Base-by-base conservation (phyloP, 1,140 invertebrate genomes). In the Heliothis subflexa region DNA sequence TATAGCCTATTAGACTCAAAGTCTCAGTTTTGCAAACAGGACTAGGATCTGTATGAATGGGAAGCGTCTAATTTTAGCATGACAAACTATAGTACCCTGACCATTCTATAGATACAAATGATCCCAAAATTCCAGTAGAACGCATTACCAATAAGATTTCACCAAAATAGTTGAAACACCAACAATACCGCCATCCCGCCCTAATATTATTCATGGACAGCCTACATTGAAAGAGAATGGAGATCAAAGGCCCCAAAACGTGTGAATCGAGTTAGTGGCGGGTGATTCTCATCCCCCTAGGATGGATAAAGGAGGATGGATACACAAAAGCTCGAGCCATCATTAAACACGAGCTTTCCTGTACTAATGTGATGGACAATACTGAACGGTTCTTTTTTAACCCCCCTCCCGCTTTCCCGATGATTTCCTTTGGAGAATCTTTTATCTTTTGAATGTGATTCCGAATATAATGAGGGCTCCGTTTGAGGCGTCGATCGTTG, bases 221-320 rank as follows among this genome's bases (percentile, higher is more conserved):
- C 49, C 59, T 76, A 64, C 61, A 55, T 52, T 68, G 74, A 77
- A 77, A 77, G 74, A 76, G 62, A 66, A 76, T 70, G 71, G 74
- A 81, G 81, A 89, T 88, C 86, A 86, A 89, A 87, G 82, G 73
- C 52, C 78, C 49, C 74, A 71, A 82, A 85, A 85, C 82, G 84
- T 87, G 86, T 88, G 87, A 85, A 89, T 86, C 78, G 81, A 83
- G 81, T 88, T 88, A 86, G 73, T 16, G 57, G 78, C 21, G 82
- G 73, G 80, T 72, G 71, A 40, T n/a, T 49, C 77, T 75, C 81
- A 47, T n/a, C 54, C 52, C 21, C 55, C 25, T 14, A 13, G 3
- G 16, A 3, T 33, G 33, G 25, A 64, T 21, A 12, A 66, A 33
- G 49, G 25, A 18, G 47, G 33, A n/a, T 18, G 73, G 73, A 13